Evolutionary conservation across 2,113 vertebrate species (phyloP), one percentile per base, ranked within the genome.

Genomic region (Rhinichthys klamathensis): DNA sequence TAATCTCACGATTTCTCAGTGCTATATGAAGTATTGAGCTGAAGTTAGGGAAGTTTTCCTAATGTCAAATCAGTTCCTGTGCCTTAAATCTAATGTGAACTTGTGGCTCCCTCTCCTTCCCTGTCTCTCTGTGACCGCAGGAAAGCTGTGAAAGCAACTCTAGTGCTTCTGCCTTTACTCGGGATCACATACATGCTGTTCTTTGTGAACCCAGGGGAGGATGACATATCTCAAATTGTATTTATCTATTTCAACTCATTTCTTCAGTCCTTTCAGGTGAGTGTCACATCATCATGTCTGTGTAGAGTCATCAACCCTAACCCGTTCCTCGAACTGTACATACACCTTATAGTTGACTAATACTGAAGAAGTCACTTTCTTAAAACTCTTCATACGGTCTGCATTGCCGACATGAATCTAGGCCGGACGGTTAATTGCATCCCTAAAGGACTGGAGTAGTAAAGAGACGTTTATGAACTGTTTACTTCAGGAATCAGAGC

Each of bases 161-260:
- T 99, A 83, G 98, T 99, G 32, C 92, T 99, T 82, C 93, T 99
- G 77, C 98, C 98, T 12, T 94, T 99, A 44, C 95, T 99, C 25
- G 97, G 98, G 35, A 97, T 98, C 92, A 99, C 98, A 81, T 99
- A 99, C 90, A 99, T 99, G 96, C 96, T 99, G 44, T 99, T 99
- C 94, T 98, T 99, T 6, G 95, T 99, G 90, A 99, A 98, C 86
- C 98, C 98, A 0, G 97, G 98, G 1, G 97, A 99, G 87, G 97
- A 99, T 23, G 97, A 98, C 90, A 96, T 99, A 90, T 97, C 98
- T 0, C 97, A 99, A 92, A 97, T 99, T 0, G 97, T 99, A 87
- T 99, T 99, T 93, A 96, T 99, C 95, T 99, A 99, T 85, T 99
- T 99, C 93, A 99, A 99, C 93, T 99, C 98, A 76, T 98, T 99